Percentiles rank a stretch among this genome's conserved stretches.
These are phyloP conservation scores for Vidua macroura DNA, from an alignment of 2,113 vertebrate species.

Conservation along the genomic window DNA sequence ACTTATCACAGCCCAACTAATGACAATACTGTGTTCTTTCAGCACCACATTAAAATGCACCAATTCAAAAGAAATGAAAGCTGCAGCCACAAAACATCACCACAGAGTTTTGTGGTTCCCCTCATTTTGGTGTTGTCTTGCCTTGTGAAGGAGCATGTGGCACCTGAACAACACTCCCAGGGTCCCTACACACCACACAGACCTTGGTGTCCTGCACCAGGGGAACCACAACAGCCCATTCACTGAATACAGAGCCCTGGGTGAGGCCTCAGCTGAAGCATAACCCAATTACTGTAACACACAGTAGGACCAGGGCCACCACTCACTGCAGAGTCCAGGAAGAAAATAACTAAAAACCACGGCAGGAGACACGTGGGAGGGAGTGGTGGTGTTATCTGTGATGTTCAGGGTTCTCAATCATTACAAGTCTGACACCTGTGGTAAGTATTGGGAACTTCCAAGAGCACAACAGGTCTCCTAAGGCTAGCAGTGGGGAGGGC, in stretches of 20 bases:
- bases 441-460: background rate
- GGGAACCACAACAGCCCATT: background rate
- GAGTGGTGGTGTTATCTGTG: background rate
- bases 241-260: background rate
- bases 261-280: background rate
- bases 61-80: background rate
- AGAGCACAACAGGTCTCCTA: background rate
- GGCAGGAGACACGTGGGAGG: background rate
- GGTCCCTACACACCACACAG: background rate
- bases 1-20: too few relatives aligned
- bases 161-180: background rate
- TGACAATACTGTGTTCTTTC: background rate
- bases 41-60: background rate
- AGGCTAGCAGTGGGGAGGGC: background rate
- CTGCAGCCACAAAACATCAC: background rate
- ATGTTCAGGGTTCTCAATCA: background rate
- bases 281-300: rapidly evolving
- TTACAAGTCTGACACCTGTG: background rate
- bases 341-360: background rate
- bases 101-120: background rate
- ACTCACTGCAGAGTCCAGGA: background rate
- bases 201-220: rapidly evolving
- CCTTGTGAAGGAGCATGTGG: rapidly evolving
- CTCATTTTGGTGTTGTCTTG: background rate
- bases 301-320: background rate